Percentiles rank a stretch among this genome's conserved stretches.
These are phyloP conservation scores for Numenius phaeopus DNA, from an alignment of 2,797 vertebrate species.

Conservation along the genomic window DNA sequence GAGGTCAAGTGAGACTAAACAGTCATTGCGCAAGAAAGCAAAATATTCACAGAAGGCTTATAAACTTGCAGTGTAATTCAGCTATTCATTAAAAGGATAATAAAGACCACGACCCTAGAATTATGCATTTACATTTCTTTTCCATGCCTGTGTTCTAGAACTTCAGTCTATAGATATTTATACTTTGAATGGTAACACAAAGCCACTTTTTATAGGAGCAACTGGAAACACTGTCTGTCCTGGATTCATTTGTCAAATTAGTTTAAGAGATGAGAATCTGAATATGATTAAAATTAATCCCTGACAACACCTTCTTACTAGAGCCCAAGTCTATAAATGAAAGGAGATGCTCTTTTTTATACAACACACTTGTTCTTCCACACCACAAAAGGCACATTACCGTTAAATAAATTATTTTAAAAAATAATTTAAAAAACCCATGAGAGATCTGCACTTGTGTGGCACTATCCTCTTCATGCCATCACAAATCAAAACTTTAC, in stretches of 20 bases:
- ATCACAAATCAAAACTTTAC: not conserved
- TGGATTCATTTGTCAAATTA: not conserved
- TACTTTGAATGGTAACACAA: not conserved
- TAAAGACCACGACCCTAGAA: not conserved
- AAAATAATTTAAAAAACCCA: not conserved
- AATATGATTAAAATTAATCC: not conserved
- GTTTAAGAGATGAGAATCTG: not conserved
- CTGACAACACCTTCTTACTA: not conserved
- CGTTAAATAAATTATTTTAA: not conserved
- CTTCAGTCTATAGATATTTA: not conserved
- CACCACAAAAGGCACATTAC: not conserved
- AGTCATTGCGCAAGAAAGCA: not conserved
- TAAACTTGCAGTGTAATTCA: constrained; percentile 1
- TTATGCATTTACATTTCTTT: not conserved
- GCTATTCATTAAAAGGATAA: constrained; percentile 12
- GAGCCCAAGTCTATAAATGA: not conserved
- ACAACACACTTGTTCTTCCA: not conserved
- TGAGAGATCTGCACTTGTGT: not conserved
- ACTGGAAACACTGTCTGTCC: not conserved
- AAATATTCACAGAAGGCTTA: not conserved
- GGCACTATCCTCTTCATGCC: not conserved
- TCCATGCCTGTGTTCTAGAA: not conserved
- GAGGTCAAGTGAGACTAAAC: constrained; percentile 19
- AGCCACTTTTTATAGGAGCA: not conserved
- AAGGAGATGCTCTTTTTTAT: not conserved